Conservation (phyloP, 30 jellyfish, hydroid and myxozoan genomes). For the Calvadosia cruxmelitensis region DNA sequence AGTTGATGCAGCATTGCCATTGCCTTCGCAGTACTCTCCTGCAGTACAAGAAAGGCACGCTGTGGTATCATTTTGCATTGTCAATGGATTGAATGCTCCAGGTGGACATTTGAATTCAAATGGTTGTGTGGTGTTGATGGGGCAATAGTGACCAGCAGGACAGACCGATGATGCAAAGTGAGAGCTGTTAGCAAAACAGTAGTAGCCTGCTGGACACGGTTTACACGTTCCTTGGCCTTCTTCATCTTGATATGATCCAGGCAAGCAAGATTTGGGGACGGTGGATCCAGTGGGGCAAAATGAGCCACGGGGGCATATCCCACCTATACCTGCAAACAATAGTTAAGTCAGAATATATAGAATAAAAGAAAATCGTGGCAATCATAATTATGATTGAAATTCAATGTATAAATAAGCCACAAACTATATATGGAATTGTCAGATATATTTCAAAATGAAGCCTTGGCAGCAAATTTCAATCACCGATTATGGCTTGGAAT, state of each 20-base stretch:
- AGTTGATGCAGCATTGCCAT: conserved; percentile 44
- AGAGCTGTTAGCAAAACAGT: conserved; percentile 63
- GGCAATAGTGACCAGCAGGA: conserved; percentile 90
- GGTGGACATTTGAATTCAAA: conserved; percentile 77
- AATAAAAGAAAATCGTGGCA: no score
- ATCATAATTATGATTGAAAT: no score
- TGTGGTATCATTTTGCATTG: conserved; percentile 44
- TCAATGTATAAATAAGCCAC: no score
- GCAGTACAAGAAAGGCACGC: conserved; percentile 77
- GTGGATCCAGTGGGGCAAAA: conserved; percentile 77
- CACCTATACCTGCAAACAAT: conserved; percentile 84
- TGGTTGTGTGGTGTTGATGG: conserved; percentile 77
- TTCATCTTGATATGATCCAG: conserved; percentile 94
- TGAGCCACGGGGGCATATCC: conserved; percentile 88
- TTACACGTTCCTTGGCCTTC: conserved; percentile 70
- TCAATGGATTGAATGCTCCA: conserved; percentile 69
- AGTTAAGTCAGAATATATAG: no score
- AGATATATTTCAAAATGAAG: no score
- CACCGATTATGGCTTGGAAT: no score
- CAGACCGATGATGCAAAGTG: conserved; percentile 40
- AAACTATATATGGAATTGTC: no score
- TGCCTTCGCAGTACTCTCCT: conserved; percentile 84
- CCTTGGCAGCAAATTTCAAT: no score
- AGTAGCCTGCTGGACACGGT: conserved; percentile 83
- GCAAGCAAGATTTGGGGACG: conserved; percentile 79